A percentile compares a stretch with the other conserved stretches of the same genome.
Evolutionary conservation across 2,113 vertebrate genomes (phyloP).

Genomic region (Crotalus viridis): DNA sequence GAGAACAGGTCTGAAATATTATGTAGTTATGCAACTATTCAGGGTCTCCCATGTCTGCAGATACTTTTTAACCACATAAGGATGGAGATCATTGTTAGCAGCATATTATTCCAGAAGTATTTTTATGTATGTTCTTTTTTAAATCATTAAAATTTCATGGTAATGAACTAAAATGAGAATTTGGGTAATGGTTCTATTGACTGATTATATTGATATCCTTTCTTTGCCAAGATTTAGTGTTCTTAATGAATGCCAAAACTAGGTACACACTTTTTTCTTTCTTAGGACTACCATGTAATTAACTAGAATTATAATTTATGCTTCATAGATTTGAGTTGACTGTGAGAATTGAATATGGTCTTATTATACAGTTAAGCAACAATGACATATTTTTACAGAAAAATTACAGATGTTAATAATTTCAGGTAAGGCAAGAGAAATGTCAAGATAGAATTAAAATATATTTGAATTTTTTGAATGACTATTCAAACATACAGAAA

Average conservation of each 20-base stretch:
- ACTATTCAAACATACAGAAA: too few species aligned
- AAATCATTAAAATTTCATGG: background rate
- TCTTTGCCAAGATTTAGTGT: background rate
- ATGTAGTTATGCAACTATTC: background rate
- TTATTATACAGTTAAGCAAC: conserved; percentile 19
- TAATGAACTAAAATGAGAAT: background rate
- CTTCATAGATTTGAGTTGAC: background rate
- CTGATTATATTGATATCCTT: background rate
- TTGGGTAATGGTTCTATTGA: background rate
- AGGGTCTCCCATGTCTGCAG: background rate
- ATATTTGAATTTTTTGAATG: background rate
- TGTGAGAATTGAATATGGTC: background rate
- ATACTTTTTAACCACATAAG: background rate
- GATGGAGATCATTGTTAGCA: background rate
- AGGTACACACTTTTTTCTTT: background rate
- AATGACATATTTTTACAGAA: conserved; percentile 60
- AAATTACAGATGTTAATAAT: conserved; percentile 44
- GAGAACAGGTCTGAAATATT: background rate
- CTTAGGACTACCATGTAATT: background rate
- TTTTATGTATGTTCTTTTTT: background rate
- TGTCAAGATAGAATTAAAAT: background rate
- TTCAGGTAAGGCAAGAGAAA: conserved; percentile 16
- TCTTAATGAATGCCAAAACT: background rate
- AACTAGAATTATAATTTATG: background rate
- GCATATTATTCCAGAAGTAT: background rate